Conservation (phyloP, 2,888 invertebrate species). For the Melitaea athalia region DNA sequence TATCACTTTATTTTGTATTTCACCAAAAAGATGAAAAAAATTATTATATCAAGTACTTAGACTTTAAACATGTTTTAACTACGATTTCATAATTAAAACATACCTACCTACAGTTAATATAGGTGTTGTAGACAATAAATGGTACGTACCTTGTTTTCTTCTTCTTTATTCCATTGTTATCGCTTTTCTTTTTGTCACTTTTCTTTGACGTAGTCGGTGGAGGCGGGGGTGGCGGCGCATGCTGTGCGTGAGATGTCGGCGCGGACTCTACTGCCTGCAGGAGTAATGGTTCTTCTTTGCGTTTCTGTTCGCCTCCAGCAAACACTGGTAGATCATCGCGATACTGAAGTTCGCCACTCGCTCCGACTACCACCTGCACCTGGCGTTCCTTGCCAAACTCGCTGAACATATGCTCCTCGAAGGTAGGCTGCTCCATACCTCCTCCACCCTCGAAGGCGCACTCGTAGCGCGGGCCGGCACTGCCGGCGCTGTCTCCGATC, state of each 20-base stretch:
- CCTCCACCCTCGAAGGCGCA: conserved; percentile 68
- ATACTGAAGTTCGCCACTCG: conserved; percentile 78
- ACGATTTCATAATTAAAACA: background rate
- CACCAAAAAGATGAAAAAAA: too few species aligned
- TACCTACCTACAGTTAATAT: background rate
- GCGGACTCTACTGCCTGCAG: conserved; percentile 67
- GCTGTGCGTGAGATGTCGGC: conserved; percentile 53
- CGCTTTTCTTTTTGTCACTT: conserved; percentile 90
- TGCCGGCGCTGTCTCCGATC: conserved; percentile 65
- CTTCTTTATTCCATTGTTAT: conserved; percentile 94
- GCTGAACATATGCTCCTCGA: conserved; percentile 91
- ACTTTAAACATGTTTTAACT: too few species aligned
- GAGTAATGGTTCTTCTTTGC: conserved; percentile 72
- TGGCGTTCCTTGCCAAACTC: conserved; percentile 85
- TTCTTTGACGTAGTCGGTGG: conserved; percentile 82
- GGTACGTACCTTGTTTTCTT: conserved; percentile 91
- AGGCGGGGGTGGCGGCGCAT: conserved; percentile 63
- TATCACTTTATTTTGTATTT: too few species aligned
- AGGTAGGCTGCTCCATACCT: conserved; percentile 85
- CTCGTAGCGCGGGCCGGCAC: conserved; percentile 67
- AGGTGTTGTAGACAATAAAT: background rate
- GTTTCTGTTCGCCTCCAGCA: conserved; percentile 57
- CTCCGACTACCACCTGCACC: conserved; percentile 76
- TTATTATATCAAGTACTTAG: too few species aligned
- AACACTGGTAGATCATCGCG: conserved; percentile 72